Evolutionary conservation across 1,140 invertebrate genomes (phyloP).

Genomic region (Colletes gigas): DNA sequence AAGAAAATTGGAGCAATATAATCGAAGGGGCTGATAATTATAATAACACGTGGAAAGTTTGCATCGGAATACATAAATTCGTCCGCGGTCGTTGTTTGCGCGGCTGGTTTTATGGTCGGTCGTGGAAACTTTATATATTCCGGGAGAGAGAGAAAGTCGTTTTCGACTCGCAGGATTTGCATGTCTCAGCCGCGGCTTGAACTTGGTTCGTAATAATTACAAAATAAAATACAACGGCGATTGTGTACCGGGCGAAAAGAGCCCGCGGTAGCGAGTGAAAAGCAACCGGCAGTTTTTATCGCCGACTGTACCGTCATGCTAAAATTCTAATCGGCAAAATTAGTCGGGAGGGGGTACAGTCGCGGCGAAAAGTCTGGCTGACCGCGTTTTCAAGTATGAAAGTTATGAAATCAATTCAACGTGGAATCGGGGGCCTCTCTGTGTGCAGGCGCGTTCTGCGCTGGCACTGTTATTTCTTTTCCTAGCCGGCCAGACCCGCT

Average conservation of each 20-base stretch:
- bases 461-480: conserved; percentile 24
- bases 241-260: not conserved
- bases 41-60: not conserved
- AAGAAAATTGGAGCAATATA: too few species aligned
- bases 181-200: not conserved
- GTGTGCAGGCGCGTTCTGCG: not conserved
- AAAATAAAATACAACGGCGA: conserved; percentile 30
- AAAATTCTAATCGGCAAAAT: conserved; percentile 78
- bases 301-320: conserved; percentile 68
- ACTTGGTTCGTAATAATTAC: conserved; percentile 31
- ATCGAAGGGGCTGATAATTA: not conserved
- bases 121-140: not conserved
- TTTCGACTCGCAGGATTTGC: conserved; percentile 10
- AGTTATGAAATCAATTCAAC: conserved; percentile 77
- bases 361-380: conserved; percentile 65
- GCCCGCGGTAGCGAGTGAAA: conserved; percentile 15
- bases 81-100: not conserved
- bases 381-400: conserved; percentile 73
- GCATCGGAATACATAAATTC: conserved; percentile 6
- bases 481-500: not conserved
- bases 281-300: conserved; percentile 34
- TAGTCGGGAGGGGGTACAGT: conserved; percentile 71
- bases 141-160: conserved; percentile 17
- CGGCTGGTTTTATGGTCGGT: not conserved
- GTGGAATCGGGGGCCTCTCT: conserved; percentile 29